Base-by-base conservation (phyloP, 2,888 invertebrate genomes). In the Xylophagus ater region DNA sequence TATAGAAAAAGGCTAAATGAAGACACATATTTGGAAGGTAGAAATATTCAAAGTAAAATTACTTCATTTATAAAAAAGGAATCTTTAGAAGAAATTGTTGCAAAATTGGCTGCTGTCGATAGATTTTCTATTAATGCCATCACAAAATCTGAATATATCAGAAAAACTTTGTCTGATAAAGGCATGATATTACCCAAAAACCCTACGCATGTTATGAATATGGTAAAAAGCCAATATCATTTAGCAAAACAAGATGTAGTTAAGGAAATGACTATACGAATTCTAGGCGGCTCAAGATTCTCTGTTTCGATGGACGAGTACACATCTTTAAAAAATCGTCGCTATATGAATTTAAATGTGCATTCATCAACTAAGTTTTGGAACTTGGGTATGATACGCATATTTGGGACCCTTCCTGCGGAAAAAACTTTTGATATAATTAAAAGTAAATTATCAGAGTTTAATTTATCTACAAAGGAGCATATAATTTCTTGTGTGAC, bases 331-430 rank as follows among this genome's bases (percentile, higher is more conserved):
- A 26, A 12, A 26, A 26, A 26, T 6, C 25, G 25, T 26, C 23
- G 32, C 21, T 32, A 32, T 21, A 12, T 32, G 9, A 32, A 21
- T 32, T 13, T 32, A 32, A 21, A 32, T 32, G 20, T 32, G 21
- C 32, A 32, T 13, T 20, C 21, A 3, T 32, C 18, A 32, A 32
- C 20, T 21, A 20, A 20, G 32, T 20, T 32, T 32, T 32, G 32
- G 21, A 32, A 32, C 32, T 12, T 32, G 21, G 32, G 32, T 18
- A 32, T 32, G 32, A 21, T 32, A 12, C 32, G 21, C 19, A 32
- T 32, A 21, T 21, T 21, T 5, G 32, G 32, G 7, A 3, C 14
- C 3, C 21, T 21, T 15, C 32, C 15, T 3, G n/a, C 14, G 12
- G 15, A n/a, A 32, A 32, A 32, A 21, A 21, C 21, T 13, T 12